These are phyloP conservation scores for Acromyrmex echinatior DNA, from an alignment of 1,140 invertebrate genomes.

Conservation along the genomic window DNA sequence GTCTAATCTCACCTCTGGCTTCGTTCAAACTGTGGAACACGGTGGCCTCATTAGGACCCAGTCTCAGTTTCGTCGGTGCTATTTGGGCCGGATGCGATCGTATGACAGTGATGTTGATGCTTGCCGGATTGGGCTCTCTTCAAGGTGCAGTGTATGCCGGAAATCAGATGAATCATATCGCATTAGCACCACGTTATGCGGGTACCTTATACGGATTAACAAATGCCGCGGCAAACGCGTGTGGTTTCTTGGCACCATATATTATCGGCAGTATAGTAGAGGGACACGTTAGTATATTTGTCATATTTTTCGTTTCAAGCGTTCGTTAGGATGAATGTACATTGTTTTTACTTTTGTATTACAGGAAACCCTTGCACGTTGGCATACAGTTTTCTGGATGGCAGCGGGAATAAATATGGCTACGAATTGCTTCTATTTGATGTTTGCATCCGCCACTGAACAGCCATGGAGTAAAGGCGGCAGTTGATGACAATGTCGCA, in stretches of 20 bases:
- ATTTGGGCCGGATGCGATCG: conserved; percentile 93
- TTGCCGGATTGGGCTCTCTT: conserved; percentile 91
- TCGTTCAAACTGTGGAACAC: conserved; percentile 93
- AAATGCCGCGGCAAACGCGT: conserved; percentile 94
- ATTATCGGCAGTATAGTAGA: conserved; percentile 91
- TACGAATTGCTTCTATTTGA: conserved; percentile 92
- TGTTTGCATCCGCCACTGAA: conserved; percentile 94
- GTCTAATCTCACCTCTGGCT: conserved; percentile 88
- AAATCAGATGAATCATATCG: conserved; percentile 95
- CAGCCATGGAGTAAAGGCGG: conserved; percentile 90
- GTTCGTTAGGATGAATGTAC: background rate
- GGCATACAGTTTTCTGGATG: conserved; percentile 96
- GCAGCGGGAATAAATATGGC: conserved; percentile 92
- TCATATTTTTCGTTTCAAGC: background rate
- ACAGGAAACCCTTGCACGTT: conserved; percentile 93
- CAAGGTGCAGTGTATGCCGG: conserved; percentile 92
- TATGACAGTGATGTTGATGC: conserved; percentile 90
- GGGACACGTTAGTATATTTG: conserved; percentile 88
- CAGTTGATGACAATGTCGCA: conserved; percentile 83
- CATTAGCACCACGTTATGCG: conserved; percentile 94
- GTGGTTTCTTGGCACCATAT: conserved; percentile 95
- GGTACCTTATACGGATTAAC: conserved; percentile 96
- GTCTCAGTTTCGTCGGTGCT: conserved; percentile 91
- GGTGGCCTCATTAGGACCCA: conserved; percentile 91
- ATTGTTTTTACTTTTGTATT: conserved; percentile 73